Evolutionary conservation across 2,113 vertebrate genomes (phyloP), one percentile per base, ranked within the genome.

Genomic region (Carassius carassius): DNA sequence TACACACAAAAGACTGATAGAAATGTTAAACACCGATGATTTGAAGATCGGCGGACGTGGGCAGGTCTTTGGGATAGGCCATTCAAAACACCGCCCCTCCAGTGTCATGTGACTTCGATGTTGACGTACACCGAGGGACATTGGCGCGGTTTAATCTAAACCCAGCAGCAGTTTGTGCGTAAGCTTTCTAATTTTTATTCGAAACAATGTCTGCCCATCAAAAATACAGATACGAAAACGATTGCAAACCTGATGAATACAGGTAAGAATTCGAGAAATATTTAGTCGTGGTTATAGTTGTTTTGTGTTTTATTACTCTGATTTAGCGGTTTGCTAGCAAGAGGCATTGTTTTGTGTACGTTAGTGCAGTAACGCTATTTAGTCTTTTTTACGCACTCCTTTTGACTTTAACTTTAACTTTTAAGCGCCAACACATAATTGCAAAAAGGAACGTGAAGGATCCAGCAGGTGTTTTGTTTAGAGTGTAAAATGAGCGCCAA

Each of bases 71-170:
- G 8, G 1, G 9, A 0, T 23, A 81, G 8, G 1, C 0, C 4
- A 32, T 49, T 82, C 29, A 56, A 14, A 51, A 4, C 65, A 9
- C 65, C 49, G 29, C 49, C 86, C 12, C 35, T 44, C 25, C 17
- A 4, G 9, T 21, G 35, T 81, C 83, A 85, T 3, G 62, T 86
- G 81, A 88, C 60, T 21, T 76, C 6, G 17, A 54, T 85, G 79
- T 87, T 87, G 82, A 81, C 82, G 76, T 54, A 23, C 14, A 21
- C 70, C 2, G 78, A 23, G 7, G 60, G 3, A 25, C 37, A 65
- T 65, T 84, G 63, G 87, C 87, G 87, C 87, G 82, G 81, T 84
- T 86, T 81, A 83, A 82, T 82, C 78, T 51, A 65, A 82, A 86
- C 41, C 49, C 49, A 12, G 51, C 47, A 21, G 82, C 14, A 51